Conservation (phyloP, 2,888 invertebrate genomes). For the Thereva unica region DNA sequence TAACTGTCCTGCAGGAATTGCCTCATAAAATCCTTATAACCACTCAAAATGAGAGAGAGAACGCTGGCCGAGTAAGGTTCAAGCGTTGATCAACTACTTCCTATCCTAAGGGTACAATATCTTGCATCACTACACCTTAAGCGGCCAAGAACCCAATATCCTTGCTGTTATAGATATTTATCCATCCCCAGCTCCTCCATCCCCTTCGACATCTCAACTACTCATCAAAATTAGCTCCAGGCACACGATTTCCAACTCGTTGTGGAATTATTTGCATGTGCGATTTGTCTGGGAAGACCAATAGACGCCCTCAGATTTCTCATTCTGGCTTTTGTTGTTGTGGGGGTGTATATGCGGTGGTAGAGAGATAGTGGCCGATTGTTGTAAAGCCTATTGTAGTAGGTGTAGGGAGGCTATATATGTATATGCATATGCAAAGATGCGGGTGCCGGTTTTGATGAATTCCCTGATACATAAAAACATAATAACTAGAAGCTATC, state of each 20-base stretch:
- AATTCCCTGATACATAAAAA: neutral
- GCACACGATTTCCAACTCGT: conserved; percentile 3
- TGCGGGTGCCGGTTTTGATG: conserved; percentile 7
- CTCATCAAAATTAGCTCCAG: conserved; percentile 16
- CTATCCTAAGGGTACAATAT: too few species aligned
- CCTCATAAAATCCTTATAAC: too few species aligned
- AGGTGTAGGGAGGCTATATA: neutral
- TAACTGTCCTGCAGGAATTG: too few species aligned
- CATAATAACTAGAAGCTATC: conserved; percentile 1
- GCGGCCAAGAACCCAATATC: too few species aligned
- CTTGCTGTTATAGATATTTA: neutral
- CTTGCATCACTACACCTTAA: too few species aligned
- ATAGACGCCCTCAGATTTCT: neutral
- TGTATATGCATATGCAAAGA: neutral
- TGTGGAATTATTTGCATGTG: conserved; percentile 16
- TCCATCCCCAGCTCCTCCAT: neutral
- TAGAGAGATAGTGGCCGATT: neutral
- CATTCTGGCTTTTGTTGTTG: neutral
- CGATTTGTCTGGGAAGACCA: conserved; percentile 10
- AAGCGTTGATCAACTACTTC: too few species aligned
- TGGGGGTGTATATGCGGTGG: neutral
- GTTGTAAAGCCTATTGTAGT: neutral
- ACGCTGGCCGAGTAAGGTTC: too few species aligned
- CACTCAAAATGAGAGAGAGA: too few species aligned
- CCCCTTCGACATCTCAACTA: neutral